Conservation (phyloP, 2,888 invertebrate genomes). For the Folsomia candida region DNA sequence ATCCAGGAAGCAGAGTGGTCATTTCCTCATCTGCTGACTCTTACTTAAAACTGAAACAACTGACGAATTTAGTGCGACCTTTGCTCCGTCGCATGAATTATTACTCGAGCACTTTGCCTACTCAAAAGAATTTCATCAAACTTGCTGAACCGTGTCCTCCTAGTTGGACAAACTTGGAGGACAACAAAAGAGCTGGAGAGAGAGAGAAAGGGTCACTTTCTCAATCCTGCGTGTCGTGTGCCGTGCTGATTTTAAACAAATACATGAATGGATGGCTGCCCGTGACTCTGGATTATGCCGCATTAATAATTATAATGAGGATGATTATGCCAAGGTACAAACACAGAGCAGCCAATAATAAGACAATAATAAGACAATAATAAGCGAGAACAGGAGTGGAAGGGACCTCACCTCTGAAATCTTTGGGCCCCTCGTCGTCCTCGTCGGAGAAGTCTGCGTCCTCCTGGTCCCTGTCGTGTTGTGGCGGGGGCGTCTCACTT, state of each 20-base stretch:
- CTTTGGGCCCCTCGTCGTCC: conserved; percentile 49
- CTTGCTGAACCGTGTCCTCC: background rate
- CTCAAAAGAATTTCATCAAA: background rate
- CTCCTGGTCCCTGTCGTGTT: conserved; percentile 25
- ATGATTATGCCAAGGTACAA: too few species aligned
- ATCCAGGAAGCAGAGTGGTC: background rate
- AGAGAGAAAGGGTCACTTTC: background rate
- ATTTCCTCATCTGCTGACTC: too few species aligned
- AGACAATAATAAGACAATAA: too few species aligned
- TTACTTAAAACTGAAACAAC: background rate
- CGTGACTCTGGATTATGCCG: too few species aligned
- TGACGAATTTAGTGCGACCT: background rate
- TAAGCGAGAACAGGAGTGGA: too few species aligned
- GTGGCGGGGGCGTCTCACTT: conserved; percentile 39
- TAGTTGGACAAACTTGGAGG: too few species aligned
- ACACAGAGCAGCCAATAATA: too few species aligned
- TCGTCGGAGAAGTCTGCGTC: conserved; percentile 43
- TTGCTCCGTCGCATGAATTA: background rate
- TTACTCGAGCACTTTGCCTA: background rate
- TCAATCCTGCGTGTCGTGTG: background rate
- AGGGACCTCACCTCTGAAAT: conserved; percentile 47
- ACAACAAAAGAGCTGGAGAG: too few species aligned
- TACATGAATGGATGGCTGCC: too few species aligned
- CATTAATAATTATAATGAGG: too few species aligned
- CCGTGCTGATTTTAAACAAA: background rate